Percentiles rank a stretch among this genome's conserved stretches.
Conservation (phyloP, 2,113 vertebrate species). For the Anoplopoma fimbria region DNA sequence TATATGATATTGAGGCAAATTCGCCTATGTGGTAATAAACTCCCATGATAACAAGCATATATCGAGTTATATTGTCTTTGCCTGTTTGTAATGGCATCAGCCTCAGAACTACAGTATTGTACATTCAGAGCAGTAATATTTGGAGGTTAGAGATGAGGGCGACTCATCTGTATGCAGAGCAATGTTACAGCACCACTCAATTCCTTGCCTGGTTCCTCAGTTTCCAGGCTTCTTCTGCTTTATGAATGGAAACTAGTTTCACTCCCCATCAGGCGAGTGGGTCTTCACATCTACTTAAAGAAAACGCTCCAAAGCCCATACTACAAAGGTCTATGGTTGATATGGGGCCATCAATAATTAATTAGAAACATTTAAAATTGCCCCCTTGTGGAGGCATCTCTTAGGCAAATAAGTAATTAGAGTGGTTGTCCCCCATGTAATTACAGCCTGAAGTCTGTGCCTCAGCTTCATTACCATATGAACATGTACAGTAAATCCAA, state of each 20-base stretch:
- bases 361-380: conserved; percentile 74
- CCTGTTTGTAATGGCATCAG: too few relatives aligned
- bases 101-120: too few relatives aligned
- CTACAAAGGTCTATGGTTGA: conserved; percentile 48
- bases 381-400: conserved; percentile 68
- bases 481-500: conserved; percentile 64
- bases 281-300: conserved; percentile 25
- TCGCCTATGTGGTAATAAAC: too few relatives aligned
- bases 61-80: too few relatives aligned
- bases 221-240: conserved; percentile 2
- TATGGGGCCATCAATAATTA: conserved; percentile 73
- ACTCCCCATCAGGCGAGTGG: background rate
- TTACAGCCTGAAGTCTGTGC: conserved; percentile 72
- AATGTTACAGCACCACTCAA: background rate
- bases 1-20: too few relatives aligned
- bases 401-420: conserved; percentile 79
- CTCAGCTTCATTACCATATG: conserved; percentile 69
- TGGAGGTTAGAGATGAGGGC: background rate
- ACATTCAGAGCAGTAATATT: background rate
- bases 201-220: background rate
- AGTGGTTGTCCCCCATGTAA: conserved; percentile 75
- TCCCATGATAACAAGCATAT: too few relatives aligned
- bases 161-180: conserved; percentile 35
- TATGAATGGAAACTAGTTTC: conserved; percentile 34
- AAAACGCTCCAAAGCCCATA: conserved; percentile 21